These are phyloP conservation scores for Ennomos erosarius DNA, from an alignment of 2,888 invertebrate genomes.

Conservation along the genomic window DNA sequence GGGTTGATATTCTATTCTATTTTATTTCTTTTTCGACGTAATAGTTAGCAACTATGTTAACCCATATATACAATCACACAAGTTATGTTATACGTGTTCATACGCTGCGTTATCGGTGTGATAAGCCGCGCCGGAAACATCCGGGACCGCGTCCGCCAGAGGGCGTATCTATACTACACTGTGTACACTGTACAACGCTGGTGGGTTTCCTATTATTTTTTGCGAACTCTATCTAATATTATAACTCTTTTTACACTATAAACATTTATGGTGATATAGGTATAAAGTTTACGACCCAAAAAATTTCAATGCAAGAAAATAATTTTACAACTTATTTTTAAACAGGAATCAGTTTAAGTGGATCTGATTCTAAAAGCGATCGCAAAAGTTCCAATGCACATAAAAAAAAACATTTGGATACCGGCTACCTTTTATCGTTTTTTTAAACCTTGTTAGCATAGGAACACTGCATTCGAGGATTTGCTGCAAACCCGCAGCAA, in stretches of 20 bases:
- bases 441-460: constrained; percentile 26
- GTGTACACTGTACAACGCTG: constrained; percentile 2
- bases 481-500: constrained; percentile 47
- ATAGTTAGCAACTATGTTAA: constrained; percentile 52
- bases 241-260: constrained; percentile 51
- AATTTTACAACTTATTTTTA: constrained; percentile 48
- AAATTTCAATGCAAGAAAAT: constrained; percentile 4
- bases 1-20: neutral
- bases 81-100: constrained; percentile 41
- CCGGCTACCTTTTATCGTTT: constrained; percentile 12
- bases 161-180: constrained; percentile 54
- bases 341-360: constrained; percentile 36
- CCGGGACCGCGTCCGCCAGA: constrained; percentile 58
- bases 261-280: constrained; percentile 33
- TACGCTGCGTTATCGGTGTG: constrained; percentile 70
- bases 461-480: constrained; percentile 12
- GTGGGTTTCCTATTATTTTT: constrained; percentile 20
- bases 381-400: constrained; percentile 15
- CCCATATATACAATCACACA: constrained; percentile 39
- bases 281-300: constrained; percentile 16
- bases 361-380: constrained; percentile 6
- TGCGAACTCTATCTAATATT: constrained; percentile 28
- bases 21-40: constrained; percentile 2
- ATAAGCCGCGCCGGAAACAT: constrained; percentile 74
- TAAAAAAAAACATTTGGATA: constrained; percentile 25